These are phyloP conservation scores for Rotaria magnacalcarata DNA, from an alignment of 2,888 invertebrate genomes.

Conservation along the genomic window DNA sequence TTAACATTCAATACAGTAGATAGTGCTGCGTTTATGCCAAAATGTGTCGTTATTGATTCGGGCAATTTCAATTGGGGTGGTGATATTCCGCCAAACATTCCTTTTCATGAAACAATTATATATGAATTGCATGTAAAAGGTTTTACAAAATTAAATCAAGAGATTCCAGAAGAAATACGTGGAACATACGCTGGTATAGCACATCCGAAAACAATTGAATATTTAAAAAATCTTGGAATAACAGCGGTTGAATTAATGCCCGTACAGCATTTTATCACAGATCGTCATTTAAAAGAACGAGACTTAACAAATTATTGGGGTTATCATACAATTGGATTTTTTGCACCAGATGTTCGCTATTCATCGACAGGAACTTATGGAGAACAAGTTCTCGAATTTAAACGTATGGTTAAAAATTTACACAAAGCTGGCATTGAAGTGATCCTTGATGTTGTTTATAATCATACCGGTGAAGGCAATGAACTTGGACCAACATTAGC, in stretches of 20 bases:
- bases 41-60: not conserved
- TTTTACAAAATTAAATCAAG: not conserved
- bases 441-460: not conserved
- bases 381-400: not conserved
- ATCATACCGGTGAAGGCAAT: slow-evolving; percentile 11
- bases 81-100: not conserved
- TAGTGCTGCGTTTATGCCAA: not conserved
- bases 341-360: not conserved
- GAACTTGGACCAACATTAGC: not conserved
- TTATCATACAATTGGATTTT: not conserved
- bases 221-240: not conserved
- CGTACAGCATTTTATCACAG: not conserved
- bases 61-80: not conserved
- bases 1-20: not conserved
- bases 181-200: not conserved
- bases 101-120: not conserved
- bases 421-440: slow-evolving; percentile 9
- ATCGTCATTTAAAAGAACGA: not conserved
- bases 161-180: not conserved
- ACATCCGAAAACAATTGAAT: not conserved
- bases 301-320: not conserved
- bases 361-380: not conserved
- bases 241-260: not conserved
- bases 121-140: slow-evolving; percentile 7
- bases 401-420: not conserved